phyloP scores from a whole-genome alignment of 1,140 invertebrate genomes.

The Lithobius niger region DNA sequence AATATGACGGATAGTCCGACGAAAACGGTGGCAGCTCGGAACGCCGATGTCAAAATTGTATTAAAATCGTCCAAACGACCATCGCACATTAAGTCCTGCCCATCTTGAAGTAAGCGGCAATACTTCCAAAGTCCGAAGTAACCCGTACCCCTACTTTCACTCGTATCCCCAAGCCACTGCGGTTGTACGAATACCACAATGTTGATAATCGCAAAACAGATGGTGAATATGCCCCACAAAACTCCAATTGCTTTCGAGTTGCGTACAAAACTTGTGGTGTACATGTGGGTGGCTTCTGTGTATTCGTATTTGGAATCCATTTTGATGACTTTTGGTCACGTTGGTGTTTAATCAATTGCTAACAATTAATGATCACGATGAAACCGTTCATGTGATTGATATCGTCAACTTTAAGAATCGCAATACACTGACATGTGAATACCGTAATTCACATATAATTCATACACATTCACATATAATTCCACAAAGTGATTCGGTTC shows the following conservation, averaged over 20 bases:
- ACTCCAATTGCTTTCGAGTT: conserved; percentile 94
- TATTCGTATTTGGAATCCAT: conserved; percentile 7
- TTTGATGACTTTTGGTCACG: too few relatives aligned
- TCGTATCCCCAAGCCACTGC: conserved; percentile 71
- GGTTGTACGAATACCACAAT: conserved; percentile 90
- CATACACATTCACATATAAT: too few relatives aligned
- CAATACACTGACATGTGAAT: too few relatives aligned
- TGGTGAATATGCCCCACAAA: conserved; percentile 87
- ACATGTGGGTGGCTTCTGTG: conserved; percentile 32
- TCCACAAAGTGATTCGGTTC: too few relatives aligned
- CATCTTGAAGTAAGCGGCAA: conserved; percentile 43
- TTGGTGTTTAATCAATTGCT: too few relatives aligned
- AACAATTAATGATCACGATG: too few relatives aligned
- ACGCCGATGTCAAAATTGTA: conserved; percentile 63
- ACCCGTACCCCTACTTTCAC: conserved; percentile 68
- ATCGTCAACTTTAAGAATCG: too few relatives aligned
- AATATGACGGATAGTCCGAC: conserved; percentile 72
- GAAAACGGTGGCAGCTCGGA: conserved; percentile 65
- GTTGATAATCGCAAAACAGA: conserved; percentile 90
- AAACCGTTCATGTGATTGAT: too few relatives aligned
- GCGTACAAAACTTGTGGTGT: conserved; percentile 81
- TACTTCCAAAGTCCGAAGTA: conserved; percentile 84
- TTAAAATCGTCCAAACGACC: conserved; percentile 71
- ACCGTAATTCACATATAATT: too few relatives aligned
- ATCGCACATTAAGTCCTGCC: conserved; percentile 47